Evolutionary conservation across 2,888 invertebrate genomes (phyloP).

Genomic region (Pherbina coryleti): DNA sequence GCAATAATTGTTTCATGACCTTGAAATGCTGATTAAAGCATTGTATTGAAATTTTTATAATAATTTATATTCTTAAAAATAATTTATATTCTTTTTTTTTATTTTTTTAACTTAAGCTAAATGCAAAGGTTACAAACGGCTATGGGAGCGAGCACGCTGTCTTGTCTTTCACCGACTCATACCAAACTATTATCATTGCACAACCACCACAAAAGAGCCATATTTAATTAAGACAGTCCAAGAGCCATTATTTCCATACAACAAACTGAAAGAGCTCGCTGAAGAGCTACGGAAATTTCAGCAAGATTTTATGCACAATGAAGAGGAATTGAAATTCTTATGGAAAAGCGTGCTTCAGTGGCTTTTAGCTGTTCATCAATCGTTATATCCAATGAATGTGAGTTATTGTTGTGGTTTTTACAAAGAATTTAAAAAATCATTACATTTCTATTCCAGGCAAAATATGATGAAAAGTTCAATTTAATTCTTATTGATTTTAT

Average conservation of each 20-base stretch:
- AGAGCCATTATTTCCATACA: constrained; percentile 43
- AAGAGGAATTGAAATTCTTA: constrained; percentile 42
- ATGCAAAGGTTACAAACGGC: constrained; percentile 36
- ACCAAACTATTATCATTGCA: constrained; percentile 8
- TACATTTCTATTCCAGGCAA: constrained; percentile 38
- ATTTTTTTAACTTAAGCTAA: constrained; percentile 35
- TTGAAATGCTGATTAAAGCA: not conserved
- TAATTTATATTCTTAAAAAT: not conserved
- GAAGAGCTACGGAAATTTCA: constrained; percentile 38
- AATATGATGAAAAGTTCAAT: constrained; percentile 45
- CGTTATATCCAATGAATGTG: constrained; percentile 44
- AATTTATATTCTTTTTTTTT: not conserved
- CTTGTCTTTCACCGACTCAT: constrained; percentile 42
- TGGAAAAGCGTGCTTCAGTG: constrained; percentile 48
- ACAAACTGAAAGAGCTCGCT: constrained; percentile 35
- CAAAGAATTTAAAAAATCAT: not conserved
- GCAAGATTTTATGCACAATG: not conserved
- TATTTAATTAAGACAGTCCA: not conserved
- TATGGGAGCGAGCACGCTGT: constrained; percentile 37
- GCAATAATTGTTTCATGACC: not conserved
- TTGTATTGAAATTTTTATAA: not conserved
- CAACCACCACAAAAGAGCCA: constrained; percentile 22
- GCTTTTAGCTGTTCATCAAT: constrained; percentile 45
- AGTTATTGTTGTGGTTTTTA: constrained; percentile 8
- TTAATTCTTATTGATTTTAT: constrained; percentile 47